A percentile compares a stretch with the other conserved stretches of the same genome.
Conservation (phyloP, 2,113 vertebrate species). For the Oryzias javanicus region DNA sequence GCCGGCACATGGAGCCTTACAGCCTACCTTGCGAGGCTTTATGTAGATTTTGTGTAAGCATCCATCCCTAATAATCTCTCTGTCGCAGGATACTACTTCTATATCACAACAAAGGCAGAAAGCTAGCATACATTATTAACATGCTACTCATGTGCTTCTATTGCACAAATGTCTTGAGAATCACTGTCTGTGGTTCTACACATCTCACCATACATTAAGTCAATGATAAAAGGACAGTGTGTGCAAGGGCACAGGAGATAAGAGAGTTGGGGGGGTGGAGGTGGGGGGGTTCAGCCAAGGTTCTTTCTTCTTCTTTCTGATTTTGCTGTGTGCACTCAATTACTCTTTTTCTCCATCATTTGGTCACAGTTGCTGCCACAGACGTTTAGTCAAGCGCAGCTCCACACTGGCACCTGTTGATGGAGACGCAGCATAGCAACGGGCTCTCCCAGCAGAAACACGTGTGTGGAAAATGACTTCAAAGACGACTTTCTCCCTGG, state of each 20-base stretch:
- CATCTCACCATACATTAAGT: conserved; percentile 45
- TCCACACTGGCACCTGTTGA: conserved; percentile 75
- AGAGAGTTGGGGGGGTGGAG: conserved; percentile 8
- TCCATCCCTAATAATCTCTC: conserved; percentile 12
- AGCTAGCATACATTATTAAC: conserved; percentile 39
- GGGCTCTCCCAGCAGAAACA: no score
- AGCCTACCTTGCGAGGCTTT: background rate
- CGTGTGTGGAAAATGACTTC: no score
- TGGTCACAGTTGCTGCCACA: conserved; percentile 30
- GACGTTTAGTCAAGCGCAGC: conserved; percentile 37
- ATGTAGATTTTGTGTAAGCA: conserved; percentile 2
- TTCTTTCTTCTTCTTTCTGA: conserved; percentile 32
- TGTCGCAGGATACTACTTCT: conserved; percentile 8
- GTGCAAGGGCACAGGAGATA: conserved; percentile 51
- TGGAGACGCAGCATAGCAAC: conserved; percentile 54
- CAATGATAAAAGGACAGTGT: conserved; percentile 46
- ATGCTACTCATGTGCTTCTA: conserved; percentile 32
- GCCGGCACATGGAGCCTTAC: background rate
- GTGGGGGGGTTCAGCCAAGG: conserved; percentile 47
- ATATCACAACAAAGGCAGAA: conserved; percentile 26
- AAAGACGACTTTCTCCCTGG: no score
- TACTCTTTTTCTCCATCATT: conserved; percentile 41
- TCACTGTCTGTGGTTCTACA: conserved; percentile 18
- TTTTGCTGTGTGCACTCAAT: conserved; percentile 44
- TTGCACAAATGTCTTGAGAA: conserved; percentile 30